phyloP scores from a whole-genome alignment of 64 coral and sea anemone species.

The Anthopleura sola region DNA sequence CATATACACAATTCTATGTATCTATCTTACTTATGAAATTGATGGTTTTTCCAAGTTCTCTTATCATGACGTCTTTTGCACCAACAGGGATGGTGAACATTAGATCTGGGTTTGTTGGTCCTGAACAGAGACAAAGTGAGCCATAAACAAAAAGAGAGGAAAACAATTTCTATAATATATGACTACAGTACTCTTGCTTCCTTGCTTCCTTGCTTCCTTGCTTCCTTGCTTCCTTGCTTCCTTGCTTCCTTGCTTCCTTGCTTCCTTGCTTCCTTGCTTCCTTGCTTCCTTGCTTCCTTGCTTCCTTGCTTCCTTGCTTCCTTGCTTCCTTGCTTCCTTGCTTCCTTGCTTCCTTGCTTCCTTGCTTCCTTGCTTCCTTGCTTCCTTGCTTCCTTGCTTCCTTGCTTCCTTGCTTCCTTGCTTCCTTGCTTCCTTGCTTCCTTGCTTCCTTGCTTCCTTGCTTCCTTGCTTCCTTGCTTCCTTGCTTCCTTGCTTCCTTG shows the following conservation, averaged over 20 bases:
- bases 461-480: no score
- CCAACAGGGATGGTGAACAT: constrained; percentile 49
- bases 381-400: no score
- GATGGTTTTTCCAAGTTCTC: constrained; percentile 3
- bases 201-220: neutral
- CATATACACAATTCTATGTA: no score
- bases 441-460: no score
- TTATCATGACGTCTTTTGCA: constrained; percentile 33
- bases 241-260: neutral
- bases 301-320: no score
- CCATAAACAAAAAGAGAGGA: neutral
- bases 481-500: no score
- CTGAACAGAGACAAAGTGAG: neutral
- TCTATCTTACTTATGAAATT: constrained; percentile 43
- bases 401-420: no score
- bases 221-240: neutral
- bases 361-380: no score
- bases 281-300: neutral
- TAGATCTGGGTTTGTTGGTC: constrained; percentile 1
- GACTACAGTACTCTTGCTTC: neutral
- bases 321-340: no score
- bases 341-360: no score
- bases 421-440: no score
- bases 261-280: neutral
- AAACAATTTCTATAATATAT: neutral